These are phyloP conservation scores for Cephus sareptanus DNA, from an alignment of 2,888 invertebrate species.

Conservation along the genomic window DNA sequence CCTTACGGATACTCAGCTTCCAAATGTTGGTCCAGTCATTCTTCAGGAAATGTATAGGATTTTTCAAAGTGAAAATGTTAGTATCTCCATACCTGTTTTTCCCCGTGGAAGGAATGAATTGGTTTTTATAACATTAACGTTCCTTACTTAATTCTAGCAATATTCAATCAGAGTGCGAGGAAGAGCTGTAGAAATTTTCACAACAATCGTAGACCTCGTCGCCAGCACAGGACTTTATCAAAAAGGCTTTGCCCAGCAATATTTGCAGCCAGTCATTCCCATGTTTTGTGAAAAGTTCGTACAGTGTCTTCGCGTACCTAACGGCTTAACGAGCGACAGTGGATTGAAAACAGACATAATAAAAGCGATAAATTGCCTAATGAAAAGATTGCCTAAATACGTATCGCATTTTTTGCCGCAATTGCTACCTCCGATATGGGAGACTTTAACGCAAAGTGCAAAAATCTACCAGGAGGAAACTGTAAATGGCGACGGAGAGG, in stretches of 20 bases:
- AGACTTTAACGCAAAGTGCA: slow-evolving; percentile 75
- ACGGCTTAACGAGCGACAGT: slow-evolving; percentile 70
- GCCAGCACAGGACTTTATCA: slow-evolving; percentile 68
- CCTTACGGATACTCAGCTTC: slow-evolving; percentile 73
- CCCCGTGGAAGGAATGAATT: neutral
- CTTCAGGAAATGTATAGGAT: slow-evolving; percentile 78
- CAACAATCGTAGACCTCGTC: slow-evolving; percentile 71
- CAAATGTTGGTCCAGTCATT: slow-evolving; percentile 75
- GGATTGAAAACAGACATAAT: slow-evolving; percentile 75
- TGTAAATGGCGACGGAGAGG: slow-evolving; percentile 71
- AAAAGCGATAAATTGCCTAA: slow-evolving; percentile 73
- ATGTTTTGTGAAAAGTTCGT: slow-evolving; percentile 75
- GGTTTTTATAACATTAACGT: slow-evolving; percentile 9
- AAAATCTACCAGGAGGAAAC: slow-evolving; percentile 74
- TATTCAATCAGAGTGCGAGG: slow-evolving; percentile 72
- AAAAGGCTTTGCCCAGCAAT: slow-evolving; percentile 70
- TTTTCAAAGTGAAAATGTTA: slow-evolving; percentile 72
- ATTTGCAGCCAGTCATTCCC: slow-evolving; percentile 75
- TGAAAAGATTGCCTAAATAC: slow-evolving; percentile 73
- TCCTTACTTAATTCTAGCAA: slow-evolving; percentile 56
- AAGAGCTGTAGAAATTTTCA: slow-evolving; percentile 76
- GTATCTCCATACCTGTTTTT: slow-evolving; percentile 3
- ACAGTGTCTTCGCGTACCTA: slow-evolving; percentile 69
- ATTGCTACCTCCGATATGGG: slow-evolving; percentile 76
- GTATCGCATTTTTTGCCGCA: slow-evolving; percentile 72